Base-by-base conservation (phyloP, 2,888 invertebrate species). In the Listrodromus nycthemerus region DNA sequence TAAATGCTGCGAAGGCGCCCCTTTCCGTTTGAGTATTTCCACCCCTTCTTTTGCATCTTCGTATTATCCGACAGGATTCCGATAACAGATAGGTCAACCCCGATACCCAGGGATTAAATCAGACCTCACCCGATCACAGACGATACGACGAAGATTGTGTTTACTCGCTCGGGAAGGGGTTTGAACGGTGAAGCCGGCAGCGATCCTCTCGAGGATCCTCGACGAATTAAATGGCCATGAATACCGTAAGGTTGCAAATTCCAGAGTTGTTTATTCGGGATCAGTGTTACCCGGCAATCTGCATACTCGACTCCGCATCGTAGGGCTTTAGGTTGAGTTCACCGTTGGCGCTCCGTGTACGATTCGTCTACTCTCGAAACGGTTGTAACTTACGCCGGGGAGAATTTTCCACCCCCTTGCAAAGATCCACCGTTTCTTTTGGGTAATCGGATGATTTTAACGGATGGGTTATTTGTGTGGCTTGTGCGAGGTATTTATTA, bases 221-320 rank as follows among this genome's bases (percentile, higher is more conserved):
- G 78, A 75, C 86, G 89, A 90, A 91, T 91, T 91, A 90, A 91
- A 90, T 87, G 85, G 88, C 90, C 89, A 92, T 92, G 91, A 92
- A 92, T 92, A 90, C 89, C 86, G 87, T 90, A 90, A 89, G 88
- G 88, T 90, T 88, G 90, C 88, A 90, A 91, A 92, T 91, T 86
- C 77, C 41, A 16, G 55, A 66, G 87, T 78, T 91, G 90, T 92
- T 91, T 91, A 86, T 86, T 87, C 81, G 84, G 90, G 91, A 89
- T 89, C 89, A 84, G 86, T 87, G 87, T 89, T 88, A 88, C 87
- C 80, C 76, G 87, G 78, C 85, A 85, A 91, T 91, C 89, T 91
- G 87, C 91, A 91, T 91, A 88, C 75, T 84, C 7, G 87, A 87
- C 83, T 83, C 87, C 85, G 79, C 78, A 80, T 74, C 63, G 66